These are phyloP conservation scores for Gymnothorax reevesii DNA, from an alignment of 2,797 vertebrate genomes.

Conservation along the genomic window DNA sequence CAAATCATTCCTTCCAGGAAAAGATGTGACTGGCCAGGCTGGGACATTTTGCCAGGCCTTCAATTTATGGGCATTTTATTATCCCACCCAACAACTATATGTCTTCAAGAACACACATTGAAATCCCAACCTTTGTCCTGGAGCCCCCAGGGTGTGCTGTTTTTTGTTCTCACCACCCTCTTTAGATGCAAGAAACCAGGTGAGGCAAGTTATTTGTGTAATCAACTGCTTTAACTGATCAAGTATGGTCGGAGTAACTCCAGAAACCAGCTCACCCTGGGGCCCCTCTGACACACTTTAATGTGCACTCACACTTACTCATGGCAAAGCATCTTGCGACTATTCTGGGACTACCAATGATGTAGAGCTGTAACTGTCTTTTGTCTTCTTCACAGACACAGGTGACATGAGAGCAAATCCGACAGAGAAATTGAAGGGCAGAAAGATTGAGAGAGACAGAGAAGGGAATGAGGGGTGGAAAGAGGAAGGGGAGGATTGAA, in stretches of 20 bases:
- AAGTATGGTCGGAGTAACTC: no score
- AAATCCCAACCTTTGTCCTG: no score
- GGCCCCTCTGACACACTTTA: neutral
- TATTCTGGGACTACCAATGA: neutral
- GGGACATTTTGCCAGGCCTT: neutral
- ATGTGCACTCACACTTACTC: no score
- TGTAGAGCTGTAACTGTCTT: neutral
- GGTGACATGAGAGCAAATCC: constrained; percentile 27
- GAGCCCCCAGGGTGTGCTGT: no score
- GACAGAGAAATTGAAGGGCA: neutral
- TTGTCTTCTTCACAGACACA: neutral
- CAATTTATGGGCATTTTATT: neutral
- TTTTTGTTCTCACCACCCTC: no score
- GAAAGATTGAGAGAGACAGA: constrained; percentile 54
- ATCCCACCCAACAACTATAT: neutral
- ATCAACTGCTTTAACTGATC: no score
- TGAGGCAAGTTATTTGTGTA: no score
- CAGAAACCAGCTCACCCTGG: no score
- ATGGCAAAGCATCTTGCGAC: neutral
- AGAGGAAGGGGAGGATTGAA: constrained; percentile 57
- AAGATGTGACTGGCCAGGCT: neutral
- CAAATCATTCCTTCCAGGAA: neutral
- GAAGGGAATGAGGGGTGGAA: constrained; percentile 32
- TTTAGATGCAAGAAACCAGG: no score
- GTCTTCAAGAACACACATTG: neutral